Conservation (phyloP, 2,113 vertebrate species). For the Monopterus albus region DNA sequence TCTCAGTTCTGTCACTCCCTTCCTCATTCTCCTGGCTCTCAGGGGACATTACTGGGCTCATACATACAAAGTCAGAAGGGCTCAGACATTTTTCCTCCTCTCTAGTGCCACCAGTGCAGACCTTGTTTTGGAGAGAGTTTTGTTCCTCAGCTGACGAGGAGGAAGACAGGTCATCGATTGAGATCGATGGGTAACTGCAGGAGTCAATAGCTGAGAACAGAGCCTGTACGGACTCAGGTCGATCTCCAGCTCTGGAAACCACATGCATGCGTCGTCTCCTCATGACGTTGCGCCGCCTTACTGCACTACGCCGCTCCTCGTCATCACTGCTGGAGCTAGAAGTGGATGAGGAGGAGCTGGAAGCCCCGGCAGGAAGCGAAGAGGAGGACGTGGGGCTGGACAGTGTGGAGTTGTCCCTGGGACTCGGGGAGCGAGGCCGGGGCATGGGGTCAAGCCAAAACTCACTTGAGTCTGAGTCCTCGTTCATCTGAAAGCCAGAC, state of each 20-base stretch:
- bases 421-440: conserved; percentile 91
- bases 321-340: conserved; percentile 93
- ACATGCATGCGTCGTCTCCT: conserved; percentile 84
- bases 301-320: conserved; percentile 79
- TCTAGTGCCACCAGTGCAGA: conserved; percentile 4
- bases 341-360: conserved; percentile 85
- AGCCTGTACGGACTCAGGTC: conserved; percentile 79
- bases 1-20: conserved; percentile 37
- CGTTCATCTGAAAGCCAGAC: conserved; percentile 90
- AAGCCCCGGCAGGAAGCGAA: conserved; percentile 89
- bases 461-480: conserved; percentile 86
- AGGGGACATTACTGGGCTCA: conserved; percentile 71
- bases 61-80: conserved; percentile 71
- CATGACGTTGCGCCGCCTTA: conserved; percentile 88
- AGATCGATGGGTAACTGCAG: conserved; percentile 92
- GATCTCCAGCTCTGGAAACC: conserved; percentile 83
- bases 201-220: conserved; percentile 89
- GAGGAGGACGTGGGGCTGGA: conserved; percentile 83
- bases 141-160: conserved; percentile 82
- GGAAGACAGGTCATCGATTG: conserved; percentile 89
- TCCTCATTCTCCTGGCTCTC: conserved; percentile 61
- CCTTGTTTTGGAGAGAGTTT: conserved; percentile 36
- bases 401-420: conserved; percentile 87
- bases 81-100: conserved; percentile 63
- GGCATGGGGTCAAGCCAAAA: conserved; percentile 91